A percentile compares a stretch with the other conserved stretches of the same genome.
phyloP scores from a whole-genome alignment of 2,888 invertebrate genomes.

The Drosophila paracracens region DNA sequence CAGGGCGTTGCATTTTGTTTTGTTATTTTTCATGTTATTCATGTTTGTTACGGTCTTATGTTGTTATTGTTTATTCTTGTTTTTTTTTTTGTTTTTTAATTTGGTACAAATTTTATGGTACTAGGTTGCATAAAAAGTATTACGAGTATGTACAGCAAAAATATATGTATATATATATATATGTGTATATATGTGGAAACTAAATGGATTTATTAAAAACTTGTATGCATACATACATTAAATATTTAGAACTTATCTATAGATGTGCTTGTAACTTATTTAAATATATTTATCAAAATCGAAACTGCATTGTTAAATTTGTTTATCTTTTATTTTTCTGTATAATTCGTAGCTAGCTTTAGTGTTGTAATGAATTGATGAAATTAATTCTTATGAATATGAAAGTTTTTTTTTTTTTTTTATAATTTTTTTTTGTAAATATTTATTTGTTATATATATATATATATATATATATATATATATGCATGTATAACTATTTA shows the following conservation, averaged over 20 bases:
- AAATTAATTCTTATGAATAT: conserved; percentile 47
- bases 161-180: conserved; percentile 7
- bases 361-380: conserved; percentile 37
- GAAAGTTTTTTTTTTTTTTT: conserved; percentile 25
- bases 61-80: conserved; percentile 47
- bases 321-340: conserved; percentile 30
- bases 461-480: conserved; percentile 33
- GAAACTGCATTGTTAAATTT: conserved; percentile 37
- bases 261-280: conserved; percentile 43
- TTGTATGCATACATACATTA: conserved; percentile 27
- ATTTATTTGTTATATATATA: conserved; percentile 45
- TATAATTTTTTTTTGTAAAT: conserved; percentile 46
- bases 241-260: conserved; percentile 32
- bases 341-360: conserved; percentile 56
- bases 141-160: conserved; percentile 41
- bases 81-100: conserved; percentile 46
- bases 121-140: conserved; percentile 63
- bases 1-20: conserved; percentile 74
- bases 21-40: conserved; percentile 15
- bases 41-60: conserved; percentile 16
- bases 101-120: conserved; percentile 79
- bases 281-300: conserved; percentile 56
- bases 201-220: conserved; percentile 7
- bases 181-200: conserved; percentile 11
- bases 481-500: conserved; percentile 46